phyloP scores from a whole-genome alignment of 1,140 invertebrate genomes.

The Bathynomus jamesi region DNA sequence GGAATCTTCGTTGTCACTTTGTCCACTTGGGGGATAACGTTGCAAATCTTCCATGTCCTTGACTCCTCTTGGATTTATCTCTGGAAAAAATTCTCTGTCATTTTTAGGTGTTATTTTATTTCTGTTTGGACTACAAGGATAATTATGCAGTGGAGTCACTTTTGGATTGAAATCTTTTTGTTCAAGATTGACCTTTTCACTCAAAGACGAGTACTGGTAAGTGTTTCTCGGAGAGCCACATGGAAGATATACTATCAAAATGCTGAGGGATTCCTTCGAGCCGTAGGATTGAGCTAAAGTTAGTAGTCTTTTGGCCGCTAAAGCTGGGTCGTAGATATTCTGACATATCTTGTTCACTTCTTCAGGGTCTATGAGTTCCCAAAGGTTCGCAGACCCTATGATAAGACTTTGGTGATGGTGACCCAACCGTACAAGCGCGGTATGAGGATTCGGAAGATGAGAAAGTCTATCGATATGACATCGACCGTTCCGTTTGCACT shows the following conservation, averaged over 20 bases:
- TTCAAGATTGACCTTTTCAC: neutral
- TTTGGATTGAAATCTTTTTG: neutral
- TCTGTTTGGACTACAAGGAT: no score
- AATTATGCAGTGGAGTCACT: neutral
- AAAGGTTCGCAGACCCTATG: neutral
- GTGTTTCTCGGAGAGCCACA: neutral
- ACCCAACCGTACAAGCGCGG: neutral
- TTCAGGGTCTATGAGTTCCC: neutral
- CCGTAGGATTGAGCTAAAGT: neutral
- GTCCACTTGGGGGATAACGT: conserved; percentile 25
- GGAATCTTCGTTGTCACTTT: conserved; percentile 21
- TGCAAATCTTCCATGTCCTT: conserved; percentile 17
- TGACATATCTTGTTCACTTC: neutral
- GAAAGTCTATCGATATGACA: neutral
- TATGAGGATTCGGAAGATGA: neutral
- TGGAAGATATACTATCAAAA: neutral
- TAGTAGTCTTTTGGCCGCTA: neutral
- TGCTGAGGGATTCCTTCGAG: neutral
- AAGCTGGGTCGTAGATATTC: neutral
- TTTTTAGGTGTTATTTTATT: no score
- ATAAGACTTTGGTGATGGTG: neutral
- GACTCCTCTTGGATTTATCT: neutral
- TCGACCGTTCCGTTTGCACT: neutral
- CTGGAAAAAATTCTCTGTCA: neutral
- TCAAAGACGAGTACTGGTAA: neutral